Conservation (phyloP, 2,797 vertebrate species). For the Ispidina lecontei region DNA sequence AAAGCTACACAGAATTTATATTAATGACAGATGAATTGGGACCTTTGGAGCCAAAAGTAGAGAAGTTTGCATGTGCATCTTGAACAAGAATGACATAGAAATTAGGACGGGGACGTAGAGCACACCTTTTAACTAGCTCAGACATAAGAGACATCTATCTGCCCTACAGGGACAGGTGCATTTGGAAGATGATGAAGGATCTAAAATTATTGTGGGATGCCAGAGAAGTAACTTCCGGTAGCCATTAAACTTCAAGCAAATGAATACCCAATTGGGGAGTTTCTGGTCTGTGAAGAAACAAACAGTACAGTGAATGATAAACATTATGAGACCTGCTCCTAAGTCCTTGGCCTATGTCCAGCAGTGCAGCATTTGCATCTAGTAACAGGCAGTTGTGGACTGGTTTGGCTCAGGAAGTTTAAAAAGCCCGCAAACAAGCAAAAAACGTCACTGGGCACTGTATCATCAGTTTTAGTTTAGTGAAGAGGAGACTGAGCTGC, state of each 20-base stretch:
- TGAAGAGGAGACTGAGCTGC: neutral
- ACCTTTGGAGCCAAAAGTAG: neutral
- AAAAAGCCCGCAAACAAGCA: neutral
- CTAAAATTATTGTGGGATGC: neutral
- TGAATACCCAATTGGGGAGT: neutral
- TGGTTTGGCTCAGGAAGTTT: neutral
- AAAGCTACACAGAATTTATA: neutral
- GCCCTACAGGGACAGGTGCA: neutral
- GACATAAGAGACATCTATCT: neutral
- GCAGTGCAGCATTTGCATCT: neutral
- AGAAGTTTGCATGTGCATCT: neutral
- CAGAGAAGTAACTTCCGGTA: neutral
- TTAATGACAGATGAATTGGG: neutral
- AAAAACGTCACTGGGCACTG: neutral
- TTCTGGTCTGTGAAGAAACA: neutral
- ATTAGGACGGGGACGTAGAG: neutral
- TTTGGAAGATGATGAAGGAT: neutral
- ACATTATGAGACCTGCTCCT: neutral
- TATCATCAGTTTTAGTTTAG: neutral
- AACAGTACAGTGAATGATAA: neutral
- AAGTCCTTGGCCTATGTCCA: neutral
- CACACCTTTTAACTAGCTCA: neutral
- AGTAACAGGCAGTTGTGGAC: neutral
- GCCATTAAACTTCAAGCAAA: neutral
- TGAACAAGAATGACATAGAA: neutral